phyloP scores from a whole-genome alignment of 2,113 vertebrate species.

The Cariama cristata region DNA sequence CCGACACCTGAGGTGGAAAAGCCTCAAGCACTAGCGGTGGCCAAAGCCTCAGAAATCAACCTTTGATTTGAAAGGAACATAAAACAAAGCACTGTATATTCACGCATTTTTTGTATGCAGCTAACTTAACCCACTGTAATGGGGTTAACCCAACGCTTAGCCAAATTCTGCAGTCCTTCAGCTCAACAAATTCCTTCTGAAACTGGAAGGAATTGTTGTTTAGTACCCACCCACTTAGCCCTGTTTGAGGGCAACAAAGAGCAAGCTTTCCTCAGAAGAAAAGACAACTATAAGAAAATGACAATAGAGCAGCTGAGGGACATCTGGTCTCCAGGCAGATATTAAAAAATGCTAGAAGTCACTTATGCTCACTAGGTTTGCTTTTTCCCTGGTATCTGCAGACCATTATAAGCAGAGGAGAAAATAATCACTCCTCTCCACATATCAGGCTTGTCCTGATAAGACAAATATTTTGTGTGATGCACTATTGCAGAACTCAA shows the following conservation, averaged over 20 bases:
- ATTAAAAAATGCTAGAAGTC: neutral
- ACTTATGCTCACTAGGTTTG: neutral
- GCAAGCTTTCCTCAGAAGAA: neutral
- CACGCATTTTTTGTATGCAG: neutral
- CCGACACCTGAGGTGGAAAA: conserved; percentile 7
- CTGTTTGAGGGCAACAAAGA: neutral
- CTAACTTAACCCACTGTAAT: neutral
- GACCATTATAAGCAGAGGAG: neutral
- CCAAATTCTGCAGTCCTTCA: neutral
- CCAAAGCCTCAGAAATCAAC: conserved; percentile 49
- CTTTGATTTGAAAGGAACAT: neutral
- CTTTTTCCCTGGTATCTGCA: neutral
- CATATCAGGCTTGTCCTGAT: neutral
- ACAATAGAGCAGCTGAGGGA: neutral
- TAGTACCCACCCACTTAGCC: neutral
- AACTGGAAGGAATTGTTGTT: neutral
- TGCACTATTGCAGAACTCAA: neutral
- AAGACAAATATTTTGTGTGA: conserved; percentile 6
- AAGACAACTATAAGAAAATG: neutral
- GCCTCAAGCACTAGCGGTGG: neutral
- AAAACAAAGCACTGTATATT: neutral
- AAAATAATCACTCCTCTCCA: conserved; percentile 8
- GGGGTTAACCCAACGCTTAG: neutral
- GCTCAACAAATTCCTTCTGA: neutral
- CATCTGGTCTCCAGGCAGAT: neutral